Evolutionary conservation across 2,888 invertebrate species (phyloP).

Genomic region (Lysandra bellargus): DNA sequence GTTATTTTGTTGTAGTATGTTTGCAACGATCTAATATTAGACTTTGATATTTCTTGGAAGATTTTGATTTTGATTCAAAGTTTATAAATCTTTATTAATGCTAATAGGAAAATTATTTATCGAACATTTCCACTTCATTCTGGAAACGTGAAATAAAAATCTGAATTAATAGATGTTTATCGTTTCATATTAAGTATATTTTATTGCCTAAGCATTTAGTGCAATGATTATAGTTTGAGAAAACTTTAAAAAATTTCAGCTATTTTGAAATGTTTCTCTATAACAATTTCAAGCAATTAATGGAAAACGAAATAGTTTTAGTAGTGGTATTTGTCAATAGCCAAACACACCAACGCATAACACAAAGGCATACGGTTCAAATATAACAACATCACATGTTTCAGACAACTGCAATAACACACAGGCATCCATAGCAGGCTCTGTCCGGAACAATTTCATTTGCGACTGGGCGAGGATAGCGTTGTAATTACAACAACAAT

Average conservation of each 20-base stretch:
- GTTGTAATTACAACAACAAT: slow-evolving; percentile 81
- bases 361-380: slow-evolving; percentile 38
- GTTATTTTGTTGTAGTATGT: not conserved
- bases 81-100: not conserved
- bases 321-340: slow-evolving; percentile 29
- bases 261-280: not conserved
- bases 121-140: not conserved
- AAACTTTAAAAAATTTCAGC: not conserved
- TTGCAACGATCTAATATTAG: not conserved
- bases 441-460: slow-evolving; percentile 80
- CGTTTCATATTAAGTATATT: too few species aligned
- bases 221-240: not conserved
- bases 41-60: not conserved
- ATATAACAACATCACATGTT: slow-evolving; percentile 43
- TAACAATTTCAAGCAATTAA: not conserved
- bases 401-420: slow-evolving; percentile 64
- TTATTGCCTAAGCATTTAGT: too few species aligned
- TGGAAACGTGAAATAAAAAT: not conserved
- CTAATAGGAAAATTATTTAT: not conserved
- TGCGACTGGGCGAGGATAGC: slow-evolving; percentile 79
- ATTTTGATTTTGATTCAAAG: not conserved
- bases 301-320: slow-evolving; percentile 19
- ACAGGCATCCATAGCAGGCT: slow-evolving; percentile 73
- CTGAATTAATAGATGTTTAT: not conserved
- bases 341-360: slow-evolving; percentile 34